Conservation (phyloP, 2,797 vertebrate species). For the Cryptoblepharus egeriae region DNA sequence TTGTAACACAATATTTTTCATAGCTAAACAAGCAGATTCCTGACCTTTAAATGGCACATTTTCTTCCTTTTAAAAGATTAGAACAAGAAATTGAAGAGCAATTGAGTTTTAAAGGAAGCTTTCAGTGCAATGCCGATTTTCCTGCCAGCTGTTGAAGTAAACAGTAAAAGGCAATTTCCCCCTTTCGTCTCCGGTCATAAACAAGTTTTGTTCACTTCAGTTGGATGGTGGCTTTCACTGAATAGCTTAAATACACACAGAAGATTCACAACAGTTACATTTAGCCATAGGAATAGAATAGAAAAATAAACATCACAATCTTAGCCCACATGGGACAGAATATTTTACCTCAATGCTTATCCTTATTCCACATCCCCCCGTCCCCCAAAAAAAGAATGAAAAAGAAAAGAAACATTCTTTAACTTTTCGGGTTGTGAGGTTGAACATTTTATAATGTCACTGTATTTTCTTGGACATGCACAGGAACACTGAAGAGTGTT, state of each 20-base stretch:
- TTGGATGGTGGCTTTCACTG: slow-evolving; percentile 1
- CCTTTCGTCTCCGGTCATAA: neutral
- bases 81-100: slow-evolving; percentile 24
- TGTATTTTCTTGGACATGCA: neutral
- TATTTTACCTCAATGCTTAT: neutral
- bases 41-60: slow-evolving; percentile 37
- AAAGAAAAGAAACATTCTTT: neutral
- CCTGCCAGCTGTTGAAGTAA: slow-evolving; percentile 26
- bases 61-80: slow-evolving; percentile 15
- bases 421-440: neutral
- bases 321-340: too few relatives aligned
- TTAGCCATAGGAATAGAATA: neutral
- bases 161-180: neutral
- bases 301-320: neutral
- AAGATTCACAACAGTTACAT: neutral
- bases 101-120: slow-evolving; percentile 37
- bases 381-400: too few relatives aligned
- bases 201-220: slow-evolving; percentile 6
- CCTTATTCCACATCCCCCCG: neutral
- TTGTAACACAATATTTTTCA: slow-evolving; percentile 30
- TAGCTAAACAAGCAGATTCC: slow-evolving; percentile 10
- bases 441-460: neutral
- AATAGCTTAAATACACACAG: neutral
- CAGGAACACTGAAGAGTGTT: neutral
- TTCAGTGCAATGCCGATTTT: neutral